A percentile compares a stretch with the other conserved stretches of the same genome.
Evolutionary conservation across 2,888 invertebrate species (phyloP).

Genomic region (Pediacus dermestoides): DNA sequence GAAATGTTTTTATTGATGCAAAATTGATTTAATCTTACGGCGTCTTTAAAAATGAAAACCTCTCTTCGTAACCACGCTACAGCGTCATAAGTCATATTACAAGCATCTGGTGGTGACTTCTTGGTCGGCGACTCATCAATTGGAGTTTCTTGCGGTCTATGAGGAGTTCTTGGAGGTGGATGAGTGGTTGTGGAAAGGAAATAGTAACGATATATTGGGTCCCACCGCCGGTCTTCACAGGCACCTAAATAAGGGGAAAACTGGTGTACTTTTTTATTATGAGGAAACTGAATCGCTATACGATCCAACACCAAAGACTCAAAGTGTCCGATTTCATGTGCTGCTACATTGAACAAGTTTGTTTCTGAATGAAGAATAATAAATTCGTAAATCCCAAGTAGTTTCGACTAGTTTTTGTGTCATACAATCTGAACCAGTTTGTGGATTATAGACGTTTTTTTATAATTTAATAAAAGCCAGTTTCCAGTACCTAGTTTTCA

Average conservation of each 20-base stretch:
- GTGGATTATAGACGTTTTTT: no score
- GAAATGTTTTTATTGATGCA: no score
- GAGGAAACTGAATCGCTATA: constrained; percentile 81
- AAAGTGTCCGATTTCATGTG: constrained; percentile 92
- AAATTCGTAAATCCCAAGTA: no score
- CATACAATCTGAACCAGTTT: no score
- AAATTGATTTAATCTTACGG: no score
- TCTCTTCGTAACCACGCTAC: constrained; percentile 85
- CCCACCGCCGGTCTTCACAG: constrained; percentile 47
- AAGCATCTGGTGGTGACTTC: constrained; percentile 65
- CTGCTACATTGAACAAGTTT: constrained; percentile 86
- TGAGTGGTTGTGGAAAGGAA: constrained; percentile 25
- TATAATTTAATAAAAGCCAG: no score
- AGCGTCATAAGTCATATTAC: constrained; percentile 86
- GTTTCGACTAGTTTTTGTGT: no score
- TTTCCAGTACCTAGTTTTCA: no score
- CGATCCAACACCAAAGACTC: constrained; percentile 87
- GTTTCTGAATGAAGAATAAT: no score
- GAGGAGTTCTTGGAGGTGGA: constrained; percentile 31
- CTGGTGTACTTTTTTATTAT: no score
- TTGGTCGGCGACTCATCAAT: constrained; percentile 26
- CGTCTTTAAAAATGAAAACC: constrained; percentile 86
- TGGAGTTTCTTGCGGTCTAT: constrained; percentile 9
- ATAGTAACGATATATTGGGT: constrained; percentile 44
- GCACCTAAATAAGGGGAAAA: constrained; percentile 28